Percentiles rank a stretch among this genome's conserved stretches.
These are phyloP conservation scores for Heliconius congener DNA, from an alignment of 1,140 invertebrate species.

Conservation along the genomic window DNA sequence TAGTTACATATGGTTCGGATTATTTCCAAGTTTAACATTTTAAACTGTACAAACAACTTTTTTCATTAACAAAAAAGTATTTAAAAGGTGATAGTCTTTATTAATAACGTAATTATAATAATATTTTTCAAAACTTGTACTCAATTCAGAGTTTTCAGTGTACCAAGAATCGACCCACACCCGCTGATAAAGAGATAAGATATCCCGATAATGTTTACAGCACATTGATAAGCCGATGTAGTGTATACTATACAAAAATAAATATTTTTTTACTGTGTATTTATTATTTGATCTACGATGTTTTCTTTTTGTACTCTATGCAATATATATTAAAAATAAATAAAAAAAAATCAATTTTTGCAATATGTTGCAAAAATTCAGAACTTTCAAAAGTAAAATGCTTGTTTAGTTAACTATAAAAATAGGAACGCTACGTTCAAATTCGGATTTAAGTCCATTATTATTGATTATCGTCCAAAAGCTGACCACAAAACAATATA, in stretches of 20 bases:
- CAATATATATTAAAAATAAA: too few species aligned
- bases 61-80: too few species aligned
- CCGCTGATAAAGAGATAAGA: constrained; percentile 4
- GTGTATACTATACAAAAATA: not conserved
- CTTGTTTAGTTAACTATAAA: too few species aligned
- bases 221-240: constrained; percentile 1
- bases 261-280: too few species aligned
- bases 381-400: not conserved
- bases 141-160: not conserved
- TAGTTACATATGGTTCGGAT: too few species aligned
- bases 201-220: constrained; percentile 10
- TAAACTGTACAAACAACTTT: too few species aligned
- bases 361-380: not conserved
- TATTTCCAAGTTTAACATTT: too few species aligned
- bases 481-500: too few species aligned
- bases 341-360: not conserved
- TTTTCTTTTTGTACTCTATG: not conserved
- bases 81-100: too few species aligned
- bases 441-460: too few species aligned
- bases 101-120: not conserved
- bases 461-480: too few species aligned
- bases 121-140: not conserved
- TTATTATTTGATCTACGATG: not conserved
- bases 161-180: not conserved
- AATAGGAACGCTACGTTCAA: too few species aligned